Evolutionary conservation across 2,888 invertebrate genomes (phyloP).

Genomic region (Orthosia gothica): DNA sequence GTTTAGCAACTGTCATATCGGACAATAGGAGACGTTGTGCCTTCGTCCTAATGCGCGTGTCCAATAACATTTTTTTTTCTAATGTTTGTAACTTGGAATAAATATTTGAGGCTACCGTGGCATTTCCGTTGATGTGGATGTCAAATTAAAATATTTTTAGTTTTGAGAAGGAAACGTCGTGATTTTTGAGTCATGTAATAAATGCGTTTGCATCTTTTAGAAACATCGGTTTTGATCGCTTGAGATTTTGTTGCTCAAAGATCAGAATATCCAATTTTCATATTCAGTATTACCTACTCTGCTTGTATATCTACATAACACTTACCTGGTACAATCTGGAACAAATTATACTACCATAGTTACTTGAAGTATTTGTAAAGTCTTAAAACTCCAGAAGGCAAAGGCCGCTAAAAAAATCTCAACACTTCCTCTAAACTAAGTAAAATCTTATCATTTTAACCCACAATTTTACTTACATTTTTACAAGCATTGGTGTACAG

Average conservation of each 20-base stretch:
- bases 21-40: conserved; percentile 79
- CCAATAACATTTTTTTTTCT: conserved; percentile 80
- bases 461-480: too few relatives aligned
- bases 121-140: conserved; percentile 63
- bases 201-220: not conserved
- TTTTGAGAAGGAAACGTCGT: conserved; percentile 9
- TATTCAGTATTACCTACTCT: too few relatives aligned
- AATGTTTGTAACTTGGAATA: conserved; percentile 69
- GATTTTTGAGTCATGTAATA: conserved; percentile 10
- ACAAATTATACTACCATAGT: not conserved
- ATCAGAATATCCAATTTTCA: not conserved
- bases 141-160: conserved; percentile 62
- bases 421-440: too few relatives aligned
- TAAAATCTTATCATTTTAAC: too few relatives aligned
- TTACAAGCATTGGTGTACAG: not conserved
- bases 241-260: not conserved
- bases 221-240: not conserved
- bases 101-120: conserved; percentile 74
- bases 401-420: not conserved
- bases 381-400: not conserved
- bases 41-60: conserved; percentile 79
- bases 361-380: not conserved
- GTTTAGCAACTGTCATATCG: conserved; percentile 84
- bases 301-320: too few relatives aligned
- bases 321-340: not conserved